Conservation (phyloP, 2,797 vertebrate species). For the Gadopsis marmoratus region DNA sequence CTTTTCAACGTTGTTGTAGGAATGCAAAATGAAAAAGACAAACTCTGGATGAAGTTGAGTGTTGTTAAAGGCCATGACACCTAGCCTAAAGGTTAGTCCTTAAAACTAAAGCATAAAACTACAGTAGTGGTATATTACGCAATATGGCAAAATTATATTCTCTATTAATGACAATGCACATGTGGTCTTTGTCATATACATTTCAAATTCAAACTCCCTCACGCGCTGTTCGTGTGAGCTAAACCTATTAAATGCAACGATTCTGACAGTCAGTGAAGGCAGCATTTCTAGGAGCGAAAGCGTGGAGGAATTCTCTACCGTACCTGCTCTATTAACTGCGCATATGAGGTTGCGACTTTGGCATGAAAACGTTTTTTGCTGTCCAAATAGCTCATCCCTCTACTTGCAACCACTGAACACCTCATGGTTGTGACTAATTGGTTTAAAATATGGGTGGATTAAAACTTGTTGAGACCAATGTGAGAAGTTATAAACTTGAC, state of each 20-base stretch:
- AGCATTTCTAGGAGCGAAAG: conserved; percentile 61
- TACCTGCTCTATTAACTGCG: conserved; percentile 76
- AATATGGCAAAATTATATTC: fast-evolving
- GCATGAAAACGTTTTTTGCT: not conserved
- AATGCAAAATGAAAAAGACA: not conserved
- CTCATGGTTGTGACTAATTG: not conserved
- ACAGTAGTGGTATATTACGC: too few species aligned
- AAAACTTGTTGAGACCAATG: not conserved
- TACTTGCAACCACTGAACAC: not conserved
- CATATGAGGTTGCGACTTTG: conserved; percentile 15
- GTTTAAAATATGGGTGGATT: not conserved
- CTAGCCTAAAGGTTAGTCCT: not conserved
- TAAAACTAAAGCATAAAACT: not conserved
- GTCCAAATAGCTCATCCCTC: not conserved
- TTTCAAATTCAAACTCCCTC: not conserved
- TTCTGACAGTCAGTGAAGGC: conserved; percentile 59
- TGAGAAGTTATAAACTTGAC: not conserved
- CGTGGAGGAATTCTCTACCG: conserved; percentile 80
- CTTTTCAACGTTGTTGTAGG: not conserved
- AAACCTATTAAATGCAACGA: fast-evolving
- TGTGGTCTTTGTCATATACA: not conserved
- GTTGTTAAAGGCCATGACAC: not conserved
- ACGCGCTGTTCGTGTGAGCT: not conserved
- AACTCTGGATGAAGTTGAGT: not conserved
- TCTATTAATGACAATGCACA: not conserved